Evolutionary conservation across 2,888 invertebrate species (phyloP).

Genomic region (Protodeltote pygarga): DNA sequence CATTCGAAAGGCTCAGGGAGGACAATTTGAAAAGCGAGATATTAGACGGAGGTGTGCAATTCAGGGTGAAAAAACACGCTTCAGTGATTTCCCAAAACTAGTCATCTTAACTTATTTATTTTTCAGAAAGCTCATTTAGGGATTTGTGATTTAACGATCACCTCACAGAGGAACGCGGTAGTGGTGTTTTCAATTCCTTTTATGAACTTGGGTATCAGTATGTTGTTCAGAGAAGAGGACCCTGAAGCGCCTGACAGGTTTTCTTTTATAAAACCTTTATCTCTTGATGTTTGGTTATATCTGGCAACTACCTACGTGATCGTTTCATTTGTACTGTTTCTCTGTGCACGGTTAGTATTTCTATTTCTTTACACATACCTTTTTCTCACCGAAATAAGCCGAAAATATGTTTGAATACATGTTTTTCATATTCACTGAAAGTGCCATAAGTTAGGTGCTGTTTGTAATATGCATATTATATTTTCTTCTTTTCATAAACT

Average conservation of each 20-base stretch:
- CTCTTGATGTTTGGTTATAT: constrained; percentile 94
- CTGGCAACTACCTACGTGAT: constrained; percentile 94
- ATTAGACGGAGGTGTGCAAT: too few relatives aligned
- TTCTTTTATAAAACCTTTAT: constrained; percentile 95
- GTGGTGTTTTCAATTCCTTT: constrained; percentile 98
- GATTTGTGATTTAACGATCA: constrained; percentile 97
- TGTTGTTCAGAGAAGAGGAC: constrained; percentile 92
- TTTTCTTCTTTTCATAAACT: too few relatives aligned
- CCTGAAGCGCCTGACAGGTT: constrained; percentile 93
- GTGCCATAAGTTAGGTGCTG: too few relatives aligned
- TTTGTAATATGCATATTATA: too few relatives aligned
- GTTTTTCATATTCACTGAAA: too few relatives aligned
- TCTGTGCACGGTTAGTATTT: constrained; percentile 90
- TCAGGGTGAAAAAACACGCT: neutral
- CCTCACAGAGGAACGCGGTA: constrained; percentile 93
- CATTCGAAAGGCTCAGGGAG: too few relatives aligned
- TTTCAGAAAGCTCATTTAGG: constrained; percentile 96
- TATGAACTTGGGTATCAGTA: constrained; percentile 97
- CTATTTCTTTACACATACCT: neutral
- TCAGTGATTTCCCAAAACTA: neutral
- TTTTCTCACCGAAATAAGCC: neutral
- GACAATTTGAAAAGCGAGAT: too few relatives aligned
- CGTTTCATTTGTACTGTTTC: constrained; percentile 93
- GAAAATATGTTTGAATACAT: too few relatives aligned
- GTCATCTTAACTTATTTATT: constrained; percentile 4